phyloP scores from a whole-genome alignment of 1,140 invertebrate species.

The Eumaeus atala region DNA sequence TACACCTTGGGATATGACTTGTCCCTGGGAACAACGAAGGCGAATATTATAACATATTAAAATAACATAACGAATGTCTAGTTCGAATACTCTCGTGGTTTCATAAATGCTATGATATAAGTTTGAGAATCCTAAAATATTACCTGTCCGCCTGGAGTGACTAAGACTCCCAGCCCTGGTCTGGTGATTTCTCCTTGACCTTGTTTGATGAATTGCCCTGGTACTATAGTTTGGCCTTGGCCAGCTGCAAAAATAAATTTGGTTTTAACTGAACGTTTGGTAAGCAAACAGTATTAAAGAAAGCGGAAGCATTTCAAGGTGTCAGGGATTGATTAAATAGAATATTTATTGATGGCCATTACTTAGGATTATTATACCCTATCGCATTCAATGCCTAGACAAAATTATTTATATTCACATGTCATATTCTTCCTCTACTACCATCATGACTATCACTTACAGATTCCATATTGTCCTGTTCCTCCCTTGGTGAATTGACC shows the following conservation, averaged over 20 bases:
- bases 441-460: neutral
- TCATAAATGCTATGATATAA: no score
- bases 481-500: slow-evolving; percentile 26
- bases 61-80: no score
- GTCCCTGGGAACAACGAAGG: slow-evolving; percentile 15
- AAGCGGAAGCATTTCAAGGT: no score
- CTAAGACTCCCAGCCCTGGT: slow-evolving; percentile 7
- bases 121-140: neutral
- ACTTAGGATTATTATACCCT: no score
- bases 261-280: neutral
- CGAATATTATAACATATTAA: no score
- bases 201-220: slow-evolving; percentile 14
- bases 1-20: slow-evolving; percentile 2
- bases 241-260: neutral
- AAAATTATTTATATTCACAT: neutral
- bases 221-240: neutral
- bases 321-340: no score
- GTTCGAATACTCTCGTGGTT: no score
- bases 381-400: no score
- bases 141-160: slow-evolving; percentile 13
- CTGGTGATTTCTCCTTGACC: slow-evolving; percentile 6
- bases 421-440: no score
- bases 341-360: no score
- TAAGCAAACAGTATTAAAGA: no score
- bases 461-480: slow-evolving; percentile 30